phyloP scores from a whole-genome alignment of 2,797 vertebrate species.

The Acropternis orthonyx region DNA sequence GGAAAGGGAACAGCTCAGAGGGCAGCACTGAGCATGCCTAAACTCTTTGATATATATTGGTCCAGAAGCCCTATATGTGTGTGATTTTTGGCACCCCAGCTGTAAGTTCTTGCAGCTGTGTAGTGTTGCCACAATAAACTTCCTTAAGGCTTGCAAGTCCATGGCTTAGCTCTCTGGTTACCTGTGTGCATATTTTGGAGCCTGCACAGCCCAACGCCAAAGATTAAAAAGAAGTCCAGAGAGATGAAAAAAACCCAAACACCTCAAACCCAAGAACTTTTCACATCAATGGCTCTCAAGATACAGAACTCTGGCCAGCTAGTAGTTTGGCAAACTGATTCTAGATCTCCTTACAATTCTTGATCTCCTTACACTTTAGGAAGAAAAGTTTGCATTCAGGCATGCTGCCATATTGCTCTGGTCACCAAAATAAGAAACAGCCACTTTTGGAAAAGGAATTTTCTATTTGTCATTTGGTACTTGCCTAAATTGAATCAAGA shows the following conservation, averaged over 20 bases:
- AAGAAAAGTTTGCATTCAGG: neutral
- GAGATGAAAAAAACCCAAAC: neutral
- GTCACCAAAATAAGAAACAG: neutral
- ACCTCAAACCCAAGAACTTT: neutral
- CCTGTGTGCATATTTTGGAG: too few relatives aligned
- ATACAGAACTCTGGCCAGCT: neutral
- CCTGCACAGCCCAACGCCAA: neutral
- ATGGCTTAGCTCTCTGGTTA: too few relatives aligned
- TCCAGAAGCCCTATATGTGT: too few relatives aligned
- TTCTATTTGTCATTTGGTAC: neutral
- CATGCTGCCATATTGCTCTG: neutral
- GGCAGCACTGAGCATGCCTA: too few relatives aligned
- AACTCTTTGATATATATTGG: too few relatives aligned
- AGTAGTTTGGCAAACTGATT: neutral
- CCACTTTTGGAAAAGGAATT: neutral
- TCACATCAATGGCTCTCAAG: neutral
- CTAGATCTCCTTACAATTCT: neutral
- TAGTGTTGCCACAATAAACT: too few relatives aligned
- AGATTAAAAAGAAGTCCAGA: neutral
- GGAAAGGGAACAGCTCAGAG: too few relatives aligned
- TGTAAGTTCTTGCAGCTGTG: too few relatives aligned
- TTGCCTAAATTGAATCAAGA: neutral
- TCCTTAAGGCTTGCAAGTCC: too few relatives aligned
- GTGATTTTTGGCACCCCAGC: too few relatives aligned
- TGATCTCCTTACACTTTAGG: neutral